These are phyloP conservation scores for Oxygymnocypris stewartii DNA, from an alignment of 2,113 vertebrate species.

Conservation along the genomic window DNA sequence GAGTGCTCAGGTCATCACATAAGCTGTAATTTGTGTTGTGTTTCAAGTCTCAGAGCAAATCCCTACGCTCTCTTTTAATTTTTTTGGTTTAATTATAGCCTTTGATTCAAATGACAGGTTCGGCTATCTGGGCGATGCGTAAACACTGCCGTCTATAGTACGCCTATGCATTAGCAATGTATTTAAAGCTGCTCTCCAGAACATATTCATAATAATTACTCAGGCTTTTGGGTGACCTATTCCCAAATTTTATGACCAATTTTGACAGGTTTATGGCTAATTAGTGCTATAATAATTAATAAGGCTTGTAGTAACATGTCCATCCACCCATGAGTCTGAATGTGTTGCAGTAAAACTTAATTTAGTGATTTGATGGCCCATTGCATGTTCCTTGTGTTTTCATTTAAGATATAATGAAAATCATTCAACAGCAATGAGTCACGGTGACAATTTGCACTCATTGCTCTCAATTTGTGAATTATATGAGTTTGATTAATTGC, in stretches of 20 bases:
- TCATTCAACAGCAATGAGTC: background rate
- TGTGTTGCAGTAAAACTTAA: background rate
- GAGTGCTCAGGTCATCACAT: background rate
- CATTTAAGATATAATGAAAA: background rate
- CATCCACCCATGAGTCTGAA: background rate
- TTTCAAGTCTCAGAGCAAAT: conserved; percentile 79
- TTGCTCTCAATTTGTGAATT: background rate
- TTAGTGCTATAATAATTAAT: background rate
- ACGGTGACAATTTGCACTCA: background rate
- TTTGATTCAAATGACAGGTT: conserved; percentile 96
- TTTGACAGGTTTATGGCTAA: background rate
- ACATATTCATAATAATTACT: background rate
- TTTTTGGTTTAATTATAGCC: conserved; percentile 97
- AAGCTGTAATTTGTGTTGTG: conserved; percentile 74
- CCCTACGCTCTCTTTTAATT: conserved; percentile 86
- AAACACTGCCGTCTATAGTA: conserved; percentile 88
- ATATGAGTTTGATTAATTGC: background rate
- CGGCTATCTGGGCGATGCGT: conserved; percentile 90
- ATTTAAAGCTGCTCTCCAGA: conserved; percentile 68
- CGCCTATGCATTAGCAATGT: conserved; percentile 84
- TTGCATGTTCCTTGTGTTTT: background rate
- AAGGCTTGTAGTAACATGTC: background rate
- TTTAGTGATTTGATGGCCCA: conserved; percentile 11
- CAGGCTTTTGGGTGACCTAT: background rate
- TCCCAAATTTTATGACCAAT: background rate